Conservation (phyloP, 2,113 vertebrate genomes). For the Coturnix japonica region DNA sequence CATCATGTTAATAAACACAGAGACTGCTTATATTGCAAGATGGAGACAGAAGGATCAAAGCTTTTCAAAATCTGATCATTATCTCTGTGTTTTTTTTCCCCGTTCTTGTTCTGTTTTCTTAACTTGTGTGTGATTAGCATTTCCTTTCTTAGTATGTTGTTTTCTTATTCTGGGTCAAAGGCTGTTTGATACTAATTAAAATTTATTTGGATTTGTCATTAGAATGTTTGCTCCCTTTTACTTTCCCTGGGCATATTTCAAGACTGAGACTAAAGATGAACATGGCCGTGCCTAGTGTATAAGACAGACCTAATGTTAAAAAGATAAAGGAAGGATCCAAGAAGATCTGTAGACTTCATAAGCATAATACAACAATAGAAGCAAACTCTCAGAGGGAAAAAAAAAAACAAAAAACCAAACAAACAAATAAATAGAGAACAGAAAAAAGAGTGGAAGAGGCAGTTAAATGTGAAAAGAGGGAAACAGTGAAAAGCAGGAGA, state of each 20-base stretch:
- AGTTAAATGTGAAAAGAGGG: not conserved
- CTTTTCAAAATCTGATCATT: not conserved
- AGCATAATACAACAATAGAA: not conserved
- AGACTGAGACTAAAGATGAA: not conserved
- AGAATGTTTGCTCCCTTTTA: not conserved
- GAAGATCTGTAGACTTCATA: not conserved
- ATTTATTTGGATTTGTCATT: not conserved
- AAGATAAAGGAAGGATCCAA: not conserved
- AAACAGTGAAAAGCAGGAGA: not conserved
- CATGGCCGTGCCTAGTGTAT: not conserved
- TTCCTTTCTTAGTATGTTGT: not conserved
- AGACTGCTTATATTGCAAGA: constrained; percentile 16
- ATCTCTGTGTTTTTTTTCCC: not conserved
- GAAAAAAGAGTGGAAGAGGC: not conserved
- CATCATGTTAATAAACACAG: constrained; percentile 15
- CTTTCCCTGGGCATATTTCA: not conserved
- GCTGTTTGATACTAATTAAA: not conserved
- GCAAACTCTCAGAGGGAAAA: not conserved
- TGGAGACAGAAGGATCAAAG: constrained; percentile 34
- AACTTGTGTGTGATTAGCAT: not conserved
- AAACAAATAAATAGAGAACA: constrained; percentile 12
- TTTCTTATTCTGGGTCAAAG: not conserved
- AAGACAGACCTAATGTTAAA: not conserved
- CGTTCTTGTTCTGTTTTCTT: constrained; percentile 26
- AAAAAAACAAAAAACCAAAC: not conserved